phyloP scores from a whole-genome alignment of 2,797 vertebrate species.

The Hemibagrus guttatus region DNA sequence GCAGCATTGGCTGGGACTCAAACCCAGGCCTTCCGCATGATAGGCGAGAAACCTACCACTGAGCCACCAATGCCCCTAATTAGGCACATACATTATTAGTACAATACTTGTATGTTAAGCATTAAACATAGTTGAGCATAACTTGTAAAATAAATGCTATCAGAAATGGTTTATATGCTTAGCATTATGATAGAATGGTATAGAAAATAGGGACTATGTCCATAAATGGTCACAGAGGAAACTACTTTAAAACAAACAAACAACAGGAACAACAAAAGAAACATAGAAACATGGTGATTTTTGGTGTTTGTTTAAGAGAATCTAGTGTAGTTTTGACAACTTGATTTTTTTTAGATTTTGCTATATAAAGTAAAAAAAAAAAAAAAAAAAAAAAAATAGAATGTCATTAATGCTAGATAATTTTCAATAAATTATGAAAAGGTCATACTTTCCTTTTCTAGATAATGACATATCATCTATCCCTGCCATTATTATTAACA shows the following conservation, averaged over 20 bases:
- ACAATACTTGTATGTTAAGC: neutral
- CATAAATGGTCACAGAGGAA: neutral
- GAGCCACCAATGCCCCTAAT: too few species aligned
- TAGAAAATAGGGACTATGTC: neutral
- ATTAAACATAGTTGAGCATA: neutral
- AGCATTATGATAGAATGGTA: neutral
- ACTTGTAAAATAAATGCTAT: neutral
- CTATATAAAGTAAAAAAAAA: neutral
- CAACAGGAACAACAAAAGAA: neutral
- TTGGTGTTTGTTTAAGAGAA: neutral
- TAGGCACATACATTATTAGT: neutral
- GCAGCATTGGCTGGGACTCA: too few species aligned
- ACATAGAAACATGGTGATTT: neutral
- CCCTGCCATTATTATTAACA: neutral
- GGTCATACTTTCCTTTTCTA: neutral
- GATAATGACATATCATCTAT: neutral
- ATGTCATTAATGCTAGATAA: neutral
- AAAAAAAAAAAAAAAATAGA: too few species aligned
- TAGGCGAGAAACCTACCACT: too few species aligned
- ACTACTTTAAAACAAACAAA: neutral
- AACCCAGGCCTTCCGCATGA: too few species aligned
- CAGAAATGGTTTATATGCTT: neutral
- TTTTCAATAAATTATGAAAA: neutral
- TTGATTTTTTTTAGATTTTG: neutral
- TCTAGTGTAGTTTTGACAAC: neutral